Percentiles rank a stretch among this genome's conserved stretches.
Conservation (phyloP, 1,140 invertebrate genomes). For the Euwallacea fornicatus region DNA sequence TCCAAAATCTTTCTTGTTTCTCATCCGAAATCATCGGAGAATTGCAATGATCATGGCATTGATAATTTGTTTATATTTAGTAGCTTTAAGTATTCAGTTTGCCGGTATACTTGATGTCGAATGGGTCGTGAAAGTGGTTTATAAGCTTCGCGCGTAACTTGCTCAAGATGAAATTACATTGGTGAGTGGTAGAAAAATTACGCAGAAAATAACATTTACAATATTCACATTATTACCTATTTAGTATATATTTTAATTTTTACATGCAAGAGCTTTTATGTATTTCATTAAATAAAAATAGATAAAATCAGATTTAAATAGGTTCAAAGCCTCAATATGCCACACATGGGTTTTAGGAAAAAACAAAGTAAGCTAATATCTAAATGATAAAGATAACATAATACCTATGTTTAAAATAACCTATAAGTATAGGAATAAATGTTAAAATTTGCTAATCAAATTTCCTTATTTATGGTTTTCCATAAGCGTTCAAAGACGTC, state of each 20-base stretch:
- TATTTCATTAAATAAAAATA: not conserved
- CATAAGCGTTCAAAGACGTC: too few species aligned
- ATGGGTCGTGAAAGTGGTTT: conserved; percentile 25
- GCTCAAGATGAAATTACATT: conserved; percentile 17
- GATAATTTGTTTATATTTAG: not conserved
- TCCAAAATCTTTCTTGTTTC: too few species aligned
- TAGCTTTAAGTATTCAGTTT: conserved; percentile 7
- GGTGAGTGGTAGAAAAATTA: conserved; percentile 3
- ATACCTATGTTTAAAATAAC: too few species aligned
- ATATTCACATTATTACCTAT: not conserved
- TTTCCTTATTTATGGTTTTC: not conserved
- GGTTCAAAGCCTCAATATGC: not conserved
- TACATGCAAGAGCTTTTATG: not conserved
- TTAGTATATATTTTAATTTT: too few species aligned
- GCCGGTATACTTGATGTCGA: conserved; percentile 14
- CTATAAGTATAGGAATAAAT: too few species aligned
- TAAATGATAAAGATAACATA: too few species aligned
- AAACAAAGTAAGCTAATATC: not conserved
- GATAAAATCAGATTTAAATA: not conserved
- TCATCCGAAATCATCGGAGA: not conserved
- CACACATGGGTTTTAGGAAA: not conserved
- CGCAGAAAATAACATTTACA: not conserved
- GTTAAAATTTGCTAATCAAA: not conserved
- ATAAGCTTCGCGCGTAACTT: not conserved
- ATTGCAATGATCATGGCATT: conserved; percentile 2